Evolutionary conservation across 1,140 invertebrate species (phyloP), one percentile per base, ranked within the genome.

Genomic region (Tyrophagus putrescentiae): DNA sequence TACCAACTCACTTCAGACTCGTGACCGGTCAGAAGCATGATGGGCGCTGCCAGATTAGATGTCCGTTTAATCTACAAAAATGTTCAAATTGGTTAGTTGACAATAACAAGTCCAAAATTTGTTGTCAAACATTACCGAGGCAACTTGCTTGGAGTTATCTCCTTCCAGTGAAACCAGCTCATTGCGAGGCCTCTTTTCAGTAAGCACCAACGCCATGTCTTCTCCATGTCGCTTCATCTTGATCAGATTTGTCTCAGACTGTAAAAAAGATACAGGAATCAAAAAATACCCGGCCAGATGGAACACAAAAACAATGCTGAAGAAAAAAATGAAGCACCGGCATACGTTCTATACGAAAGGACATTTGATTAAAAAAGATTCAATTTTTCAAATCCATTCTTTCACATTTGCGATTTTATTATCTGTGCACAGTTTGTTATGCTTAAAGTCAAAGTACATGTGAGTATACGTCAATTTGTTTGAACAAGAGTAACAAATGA

Each of bases 1-100:
- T n/a, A n/a, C n/a, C 83, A 81, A 71, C 91, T 97, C 64, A 99
- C 85, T 71, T 98, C 96, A 32, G 91, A 93, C 70, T 92, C 84
- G 72, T 99, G 95, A 0, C 96, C 96, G 70, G 93, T 86, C 27
- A 98, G 72, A 16, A 94, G 76, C 92, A 99, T 97, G 60, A 97
- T 98, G 1, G 95, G 93, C 13, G 91, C 83, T 68, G 84, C 76
- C 0, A 98, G 75, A 65, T 81, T 85, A 0, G 93, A 96, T 11
- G 91, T 93, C 64, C 93, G 75, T 32, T 82, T 80, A 50, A 18
- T 31, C 44, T 21, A 36, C 21, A 33, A 34, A 11, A 45, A 57
- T 18, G 18, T 3, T 21, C 25, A n/a, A 2, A 16, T 21, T 2
- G 4, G n/a, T 21, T 28, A 16, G n/a, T 21, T 21, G 16, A 52